A percentile compares a stretch with the other conserved stretches of the same genome.
phyloP scores from a whole-genome alignment of 1,140 invertebrate species.

The Yoshiicerus persimilis region DNA sequence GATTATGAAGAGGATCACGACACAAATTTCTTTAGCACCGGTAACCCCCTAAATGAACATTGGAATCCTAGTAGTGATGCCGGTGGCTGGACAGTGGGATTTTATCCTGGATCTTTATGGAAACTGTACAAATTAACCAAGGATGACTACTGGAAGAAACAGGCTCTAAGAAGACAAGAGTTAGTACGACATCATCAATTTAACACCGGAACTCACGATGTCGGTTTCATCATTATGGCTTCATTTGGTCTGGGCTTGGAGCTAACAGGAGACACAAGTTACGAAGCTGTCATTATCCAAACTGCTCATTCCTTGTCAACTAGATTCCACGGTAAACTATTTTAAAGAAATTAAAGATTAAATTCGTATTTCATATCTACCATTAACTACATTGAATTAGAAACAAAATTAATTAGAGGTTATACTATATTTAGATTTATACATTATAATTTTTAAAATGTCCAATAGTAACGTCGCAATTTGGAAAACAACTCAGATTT shows the following conservation, averaged over 20 bases:
- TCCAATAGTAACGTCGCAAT: too few relatives aligned
- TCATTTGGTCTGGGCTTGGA: conserved; percentile 34
- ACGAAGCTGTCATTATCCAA: conserved; percentile 18
- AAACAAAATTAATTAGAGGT: too few relatives aligned
- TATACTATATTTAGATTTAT: too few relatives aligned
- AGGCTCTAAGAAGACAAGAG: conserved; percentile 29
- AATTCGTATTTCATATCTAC: too few relatives aligned
- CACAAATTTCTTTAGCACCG: conserved; percentile 25
- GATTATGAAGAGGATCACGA: background rate
- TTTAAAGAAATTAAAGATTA: too few relatives aligned
- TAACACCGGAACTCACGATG: conserved; percentile 34
- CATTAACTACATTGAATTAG: too few relatives aligned
- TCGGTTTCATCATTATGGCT: conserved; percentile 43
- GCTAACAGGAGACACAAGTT: background rate
- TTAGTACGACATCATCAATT: conserved; percentile 2
- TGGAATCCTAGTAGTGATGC: conserved; percentile 1
- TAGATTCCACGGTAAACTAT: conserved; percentile 30
- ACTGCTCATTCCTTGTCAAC: conserved; percentile 26
- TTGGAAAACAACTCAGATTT: too few relatives aligned
- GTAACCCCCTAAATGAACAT: conserved; percentile 51
- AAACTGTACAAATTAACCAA: conserved; percentile 31
- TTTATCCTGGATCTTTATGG: conserved; percentile 40
- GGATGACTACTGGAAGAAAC: conserved; percentile 24
- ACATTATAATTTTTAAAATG: too few relatives aligned
- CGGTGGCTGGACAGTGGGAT: conserved; percentile 38